Percentiles rank a stretch among this genome's conserved stretches.
These are phyloP conservation scores for Heliconius eleuchia DNA, from an alignment of 1,140 invertebrate species.

Conservation along the genomic window DNA sequence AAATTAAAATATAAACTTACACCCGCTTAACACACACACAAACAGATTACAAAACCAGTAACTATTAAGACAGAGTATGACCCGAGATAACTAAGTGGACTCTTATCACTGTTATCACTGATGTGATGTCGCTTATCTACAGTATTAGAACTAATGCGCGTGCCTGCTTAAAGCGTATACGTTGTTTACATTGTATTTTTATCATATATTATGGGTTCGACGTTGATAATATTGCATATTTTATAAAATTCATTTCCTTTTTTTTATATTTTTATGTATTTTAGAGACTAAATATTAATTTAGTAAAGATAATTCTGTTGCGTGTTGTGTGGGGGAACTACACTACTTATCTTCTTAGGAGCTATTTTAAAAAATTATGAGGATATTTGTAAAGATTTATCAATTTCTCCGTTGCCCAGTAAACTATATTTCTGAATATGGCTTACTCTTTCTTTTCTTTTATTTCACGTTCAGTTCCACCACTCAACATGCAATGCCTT, in stretches of 20 bases:
- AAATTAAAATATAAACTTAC: not conserved
- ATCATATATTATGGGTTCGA: not conserved
- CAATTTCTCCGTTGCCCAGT: not conserved
- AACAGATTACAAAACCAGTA: not conserved
- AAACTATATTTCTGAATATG: not conserved
- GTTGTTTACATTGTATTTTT: slow-evolving; percentile 13
- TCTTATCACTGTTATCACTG: slow-evolving; percentile 41
- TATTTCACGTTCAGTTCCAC: too few species aligned
- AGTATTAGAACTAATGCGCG: slow-evolving; percentile 26
- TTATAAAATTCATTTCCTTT: not conserved
- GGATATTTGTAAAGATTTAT: too few species aligned
- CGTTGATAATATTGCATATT: not conserved
- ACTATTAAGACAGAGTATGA: slow-evolving; percentile 44
- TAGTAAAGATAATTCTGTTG: too few species aligned
- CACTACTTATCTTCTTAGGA: too few species aligned
- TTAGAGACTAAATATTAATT: too few species aligned
- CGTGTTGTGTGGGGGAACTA: too few species aligned
- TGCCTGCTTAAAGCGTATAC: slow-evolving; percentile 21
- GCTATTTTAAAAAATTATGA: too few species aligned
- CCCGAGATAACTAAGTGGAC: slow-evolving; percentile 41
- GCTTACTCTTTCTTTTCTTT: too few species aligned
- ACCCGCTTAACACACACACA: not conserved
- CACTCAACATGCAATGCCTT: too few species aligned
- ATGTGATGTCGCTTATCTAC: slow-evolving; percentile 37
- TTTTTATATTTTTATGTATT: too few species aligned